A percentile compares a stretch with the other conserved stretches of the same genome.
Evolutionary conservation across 2,797 vertebrate genomes (phyloP).

Genomic region (Acanthiza pusilla): DNA sequence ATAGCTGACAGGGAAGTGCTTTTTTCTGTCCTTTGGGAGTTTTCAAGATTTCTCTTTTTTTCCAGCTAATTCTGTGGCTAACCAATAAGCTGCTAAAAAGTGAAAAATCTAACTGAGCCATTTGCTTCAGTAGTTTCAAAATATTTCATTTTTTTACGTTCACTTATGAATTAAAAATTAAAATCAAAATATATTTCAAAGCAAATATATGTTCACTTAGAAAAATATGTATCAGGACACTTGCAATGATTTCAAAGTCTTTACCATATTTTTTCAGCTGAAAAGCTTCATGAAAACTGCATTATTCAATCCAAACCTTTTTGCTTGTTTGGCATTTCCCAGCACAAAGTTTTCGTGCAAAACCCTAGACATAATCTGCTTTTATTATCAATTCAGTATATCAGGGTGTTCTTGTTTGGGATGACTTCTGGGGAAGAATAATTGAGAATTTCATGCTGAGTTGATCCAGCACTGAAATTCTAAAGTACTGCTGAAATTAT

Average conservation of each 20-base stretch:
- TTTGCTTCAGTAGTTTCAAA: conserved; percentile 5
- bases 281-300: not conserved
- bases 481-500: not conserved
- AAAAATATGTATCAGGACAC: not conserved
- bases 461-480: not conserved
- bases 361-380: not conserved
- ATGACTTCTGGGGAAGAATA: not conserved
- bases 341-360: not conserved
- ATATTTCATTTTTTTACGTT: not conserved
- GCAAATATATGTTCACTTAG: not conserved
- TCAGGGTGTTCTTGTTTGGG: not conserved
- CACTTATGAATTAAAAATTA: not conserved
- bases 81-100: not conserved
- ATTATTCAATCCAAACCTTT: not conserved
- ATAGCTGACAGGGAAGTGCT: not conserved
- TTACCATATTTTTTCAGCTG: not conserved
- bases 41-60: not conserved
- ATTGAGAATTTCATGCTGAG: not conserved
- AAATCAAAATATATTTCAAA: not conserved
- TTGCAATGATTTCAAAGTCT: not conserved
- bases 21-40: conserved; percentile 13
- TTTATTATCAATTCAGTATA: not conserved
- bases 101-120: not conserved
- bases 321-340: not conserved
- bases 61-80: not conserved